Conservation (phyloP, 2,113 vertebrate genomes). For the Leiothrix lutea region DNA sequence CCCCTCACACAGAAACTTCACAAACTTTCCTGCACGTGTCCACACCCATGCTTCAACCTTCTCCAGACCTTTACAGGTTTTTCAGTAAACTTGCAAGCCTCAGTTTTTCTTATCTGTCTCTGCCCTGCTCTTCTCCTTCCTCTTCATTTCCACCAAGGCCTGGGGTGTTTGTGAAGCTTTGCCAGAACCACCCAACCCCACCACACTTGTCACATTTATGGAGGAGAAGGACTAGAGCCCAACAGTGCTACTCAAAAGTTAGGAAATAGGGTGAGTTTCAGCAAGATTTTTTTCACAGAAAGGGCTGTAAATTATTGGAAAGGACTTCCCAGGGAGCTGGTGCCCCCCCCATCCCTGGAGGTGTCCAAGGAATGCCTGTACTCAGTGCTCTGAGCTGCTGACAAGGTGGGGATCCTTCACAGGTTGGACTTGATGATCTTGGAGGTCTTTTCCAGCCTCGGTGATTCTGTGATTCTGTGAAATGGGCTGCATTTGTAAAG, state of each 20-base stretch:
- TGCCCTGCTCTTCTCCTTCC: not conserved
- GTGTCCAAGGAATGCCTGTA: not conserved
- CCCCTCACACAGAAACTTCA: rapidly evolving
- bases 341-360: not conserved
- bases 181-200: not conserved
- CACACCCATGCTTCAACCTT: not conserved
- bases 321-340: not conserved
- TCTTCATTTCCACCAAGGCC: not conserved
- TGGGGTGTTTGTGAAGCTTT: not conserved
- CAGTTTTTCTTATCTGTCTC: not conserved
- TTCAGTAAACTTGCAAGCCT: not conserved
- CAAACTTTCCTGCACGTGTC: not conserved
- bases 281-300: not conserved
- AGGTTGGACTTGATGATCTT: not conserved
- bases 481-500: not conserved
- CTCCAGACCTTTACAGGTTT: not conserved
- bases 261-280: not conserved
- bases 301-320: not conserved
- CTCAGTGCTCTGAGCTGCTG: not conserved
- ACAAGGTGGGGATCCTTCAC: rapidly evolving
- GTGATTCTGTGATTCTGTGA: not conserved
- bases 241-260: not conserved
- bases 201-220: not conserved
- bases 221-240: not conserved
- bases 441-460: not conserved